Percentiles rank a stretch among this genome's conserved stretches.
phyloP scores from a whole-genome alignment of 2,113 vertebrate genomes.

The Tursiops truncatus region DNA sequence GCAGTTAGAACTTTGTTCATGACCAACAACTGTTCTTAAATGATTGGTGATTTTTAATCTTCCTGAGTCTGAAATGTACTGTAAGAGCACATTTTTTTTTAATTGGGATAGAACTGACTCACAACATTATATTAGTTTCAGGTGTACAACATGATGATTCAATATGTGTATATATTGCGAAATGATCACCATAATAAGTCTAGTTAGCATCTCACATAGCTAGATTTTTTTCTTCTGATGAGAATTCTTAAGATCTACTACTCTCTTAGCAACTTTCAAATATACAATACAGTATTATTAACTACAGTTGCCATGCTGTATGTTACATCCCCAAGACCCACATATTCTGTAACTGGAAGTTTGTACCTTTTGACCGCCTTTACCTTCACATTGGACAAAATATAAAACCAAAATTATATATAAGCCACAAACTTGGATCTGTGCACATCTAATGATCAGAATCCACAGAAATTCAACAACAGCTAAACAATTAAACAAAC shows the following conservation, averaged over 20 bases:
- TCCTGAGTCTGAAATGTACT: background rate
- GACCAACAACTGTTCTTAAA: background rate
- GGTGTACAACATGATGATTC: background rate
- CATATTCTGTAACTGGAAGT: background rate
- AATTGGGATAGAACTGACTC: background rate
- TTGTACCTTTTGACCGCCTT: background rate
- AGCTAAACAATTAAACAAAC: background rate
- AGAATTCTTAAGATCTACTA: background rate
- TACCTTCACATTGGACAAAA: background rate
- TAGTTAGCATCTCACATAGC: background rate
- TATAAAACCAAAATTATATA: background rate
- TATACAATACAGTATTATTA: background rate
- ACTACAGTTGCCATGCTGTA: background rate
- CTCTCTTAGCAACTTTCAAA: background rate
- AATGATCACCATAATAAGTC: background rate
- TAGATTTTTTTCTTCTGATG: background rate
- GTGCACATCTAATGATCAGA: background rate
- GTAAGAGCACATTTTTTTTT: background rate
- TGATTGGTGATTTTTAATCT: background rate
- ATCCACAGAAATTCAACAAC: constrained; percentile 2
- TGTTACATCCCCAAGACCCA: background rate
- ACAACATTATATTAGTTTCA: background rate
- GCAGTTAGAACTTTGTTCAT: background rate
- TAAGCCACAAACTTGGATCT: background rate
- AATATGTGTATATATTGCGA: background rate